These are phyloP conservation scores for Sinhomidia bicolor DNA, from an alignment of 2,888 invertebrate species.

Conservation along the genomic window DNA sequence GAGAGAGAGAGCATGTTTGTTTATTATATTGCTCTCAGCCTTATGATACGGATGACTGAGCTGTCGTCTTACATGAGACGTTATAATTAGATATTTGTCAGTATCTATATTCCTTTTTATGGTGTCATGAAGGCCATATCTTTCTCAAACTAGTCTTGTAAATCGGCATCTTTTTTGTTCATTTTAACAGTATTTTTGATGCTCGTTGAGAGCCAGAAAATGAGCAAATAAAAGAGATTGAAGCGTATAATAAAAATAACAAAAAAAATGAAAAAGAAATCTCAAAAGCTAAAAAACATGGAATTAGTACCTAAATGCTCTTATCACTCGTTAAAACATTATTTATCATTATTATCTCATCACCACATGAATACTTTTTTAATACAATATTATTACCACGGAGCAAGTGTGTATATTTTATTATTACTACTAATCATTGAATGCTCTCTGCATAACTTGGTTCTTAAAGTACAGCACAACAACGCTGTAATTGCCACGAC, in stretches of 20 bases:
- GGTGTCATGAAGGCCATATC: conserved; percentile 41
- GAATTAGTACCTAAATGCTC: too few species aligned
- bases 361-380: background rate
- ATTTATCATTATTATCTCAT: background rate
- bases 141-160: conserved; percentile 14
- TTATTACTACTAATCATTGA: background rate
- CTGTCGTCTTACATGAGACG: background rate
- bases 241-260: background rate
- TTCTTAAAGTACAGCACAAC: background rate
- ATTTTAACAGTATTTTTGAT: background rate
- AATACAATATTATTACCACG: background rate
- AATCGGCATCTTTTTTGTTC: conserved; percentile 32
- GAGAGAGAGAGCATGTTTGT: background rate
- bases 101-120: conserved; percentile 36
- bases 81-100: conserved; percentile 27
- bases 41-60: background rate
- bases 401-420: background rate
- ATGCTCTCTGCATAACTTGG: background rate
- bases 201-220: background rate
- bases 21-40: background rate
- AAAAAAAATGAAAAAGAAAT: background rate
- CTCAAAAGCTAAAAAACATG: too few species aligned
- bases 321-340: background rate
- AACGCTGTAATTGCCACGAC: background rate
- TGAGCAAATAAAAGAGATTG: too few species aligned